These are phyloP conservation scores for Urocitellus parryii DNA, from an alignment of 2,113 vertebrate genomes.

Conservation along the genomic window DNA sequence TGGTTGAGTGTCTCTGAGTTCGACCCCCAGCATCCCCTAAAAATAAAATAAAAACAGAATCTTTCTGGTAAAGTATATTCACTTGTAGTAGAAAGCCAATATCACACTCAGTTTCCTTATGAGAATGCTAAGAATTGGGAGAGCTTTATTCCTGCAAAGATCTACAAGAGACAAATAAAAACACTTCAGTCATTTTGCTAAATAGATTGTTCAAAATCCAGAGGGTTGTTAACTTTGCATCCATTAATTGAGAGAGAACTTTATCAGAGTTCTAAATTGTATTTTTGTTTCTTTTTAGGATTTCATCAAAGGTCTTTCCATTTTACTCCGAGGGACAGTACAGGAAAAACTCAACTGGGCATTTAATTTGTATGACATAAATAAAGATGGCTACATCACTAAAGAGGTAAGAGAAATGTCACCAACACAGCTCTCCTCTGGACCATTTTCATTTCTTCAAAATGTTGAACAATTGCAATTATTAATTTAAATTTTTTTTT, in stretches of 20 bases:
- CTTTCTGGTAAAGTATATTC: not conserved
- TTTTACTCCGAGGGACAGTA: constrained; percentile 96
- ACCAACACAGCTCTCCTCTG: not conserved
- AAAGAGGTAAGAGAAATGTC: constrained; percentile 92
- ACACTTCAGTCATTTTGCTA: not conserved
- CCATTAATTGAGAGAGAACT: not conserved
- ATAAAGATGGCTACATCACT: constrained; percentile 99
- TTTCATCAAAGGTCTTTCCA: constrained; percentile 98
- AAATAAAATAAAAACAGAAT: not conserved
- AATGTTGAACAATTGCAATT: not conserved
- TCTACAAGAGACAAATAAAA: not conserved
- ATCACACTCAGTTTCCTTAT: not conserved
- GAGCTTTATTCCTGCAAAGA: not conserved
- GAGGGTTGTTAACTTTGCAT: not conserved
- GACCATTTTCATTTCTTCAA: constrained; percentile 16
- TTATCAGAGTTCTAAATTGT: not conserved
- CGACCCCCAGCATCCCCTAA: too few species aligned
- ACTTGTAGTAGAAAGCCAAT: not conserved
- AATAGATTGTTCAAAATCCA: not conserved
- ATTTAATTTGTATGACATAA: constrained; percentile 99
- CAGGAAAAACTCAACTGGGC: constrained; percentile 99
- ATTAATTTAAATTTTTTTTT: constrained; percentile 15
- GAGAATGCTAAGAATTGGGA: not conserved
- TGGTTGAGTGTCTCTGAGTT: too few species aligned
- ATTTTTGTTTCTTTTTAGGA: constrained; percentile 88